Conservation (phyloP, 1,140 invertebrate genomes). For the Tribolium madens region DNA sequence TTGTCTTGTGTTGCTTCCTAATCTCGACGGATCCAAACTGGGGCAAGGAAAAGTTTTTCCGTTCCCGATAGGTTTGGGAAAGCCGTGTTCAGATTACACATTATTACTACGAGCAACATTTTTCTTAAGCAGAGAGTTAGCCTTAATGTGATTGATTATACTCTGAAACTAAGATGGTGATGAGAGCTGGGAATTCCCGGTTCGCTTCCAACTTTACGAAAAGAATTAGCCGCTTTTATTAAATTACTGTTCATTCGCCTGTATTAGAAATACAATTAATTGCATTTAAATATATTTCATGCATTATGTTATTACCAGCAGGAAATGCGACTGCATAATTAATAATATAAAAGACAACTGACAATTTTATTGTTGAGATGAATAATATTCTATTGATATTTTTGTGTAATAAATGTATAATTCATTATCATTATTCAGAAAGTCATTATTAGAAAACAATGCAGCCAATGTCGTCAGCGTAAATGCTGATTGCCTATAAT, state of each 20-base stretch:
- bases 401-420: not conserved
- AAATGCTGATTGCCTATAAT: not conserved
- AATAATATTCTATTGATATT: not conserved
- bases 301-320: not conserved
- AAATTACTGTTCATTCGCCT: not conserved
- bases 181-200: not conserved
- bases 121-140: conserved; percentile 12
- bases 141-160: conserved; percentile 25
- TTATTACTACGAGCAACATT: conserved; percentile 30
- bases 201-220: not conserved
- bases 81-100: conserved; percentile 35
- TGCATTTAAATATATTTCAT: not conserved
- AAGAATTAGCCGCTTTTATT: not conserved
- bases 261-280: no score
- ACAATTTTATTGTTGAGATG: not conserved
- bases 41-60: conserved; percentile 27
- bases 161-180: not conserved
- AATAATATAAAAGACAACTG: not conserved
- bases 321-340: not conserved
- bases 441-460: not conserved
- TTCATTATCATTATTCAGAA: not conserved
- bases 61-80: conserved; percentile 19
- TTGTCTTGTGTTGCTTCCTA: conserved; percentile 26
- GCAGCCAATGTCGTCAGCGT: not conserved
- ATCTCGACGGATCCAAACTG: conserved; percentile 13